phyloP scores from a whole-genome alignment of 1,140 invertebrate species.

The Meteorus sp. region DNA sequence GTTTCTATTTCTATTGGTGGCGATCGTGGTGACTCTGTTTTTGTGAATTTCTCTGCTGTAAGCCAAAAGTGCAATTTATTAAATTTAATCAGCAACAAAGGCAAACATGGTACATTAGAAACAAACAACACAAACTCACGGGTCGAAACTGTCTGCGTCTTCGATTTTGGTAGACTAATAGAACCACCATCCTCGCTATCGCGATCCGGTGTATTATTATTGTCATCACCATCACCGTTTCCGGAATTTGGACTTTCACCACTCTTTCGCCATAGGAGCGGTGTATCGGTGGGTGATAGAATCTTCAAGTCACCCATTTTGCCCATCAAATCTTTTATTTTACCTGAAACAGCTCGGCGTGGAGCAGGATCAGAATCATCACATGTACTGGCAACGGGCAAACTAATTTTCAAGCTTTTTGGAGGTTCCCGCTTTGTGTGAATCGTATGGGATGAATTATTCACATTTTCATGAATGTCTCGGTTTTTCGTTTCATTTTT shows the following conservation, averaged over 20 bases:
- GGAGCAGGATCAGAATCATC: conserved; percentile 30
- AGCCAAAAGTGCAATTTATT: conserved; percentile 8
- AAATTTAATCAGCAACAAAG: background rate
- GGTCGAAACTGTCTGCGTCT: conserved; percentile 4
- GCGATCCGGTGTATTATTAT: conserved; percentile 30
- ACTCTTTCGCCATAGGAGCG: conserved; percentile 42
- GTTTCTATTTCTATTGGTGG: conserved; percentile 41
- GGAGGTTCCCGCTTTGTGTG: conserved; percentile 39
- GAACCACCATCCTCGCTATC: conserved; percentile 41
- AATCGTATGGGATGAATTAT: no score
- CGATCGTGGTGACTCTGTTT: conserved; percentile 25
- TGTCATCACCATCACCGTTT: no score
- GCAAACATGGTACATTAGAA: conserved; percentile 24
- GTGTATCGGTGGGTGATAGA: conserved; percentile 51
- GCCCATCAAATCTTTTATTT: conserved; percentile 52
- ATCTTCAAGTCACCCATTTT: conserved; percentile 54
- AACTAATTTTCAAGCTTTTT: conserved; percentile 39
- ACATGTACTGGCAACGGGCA: conserved; percentile 13
- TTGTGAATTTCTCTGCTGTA: conserved; percentile 33
- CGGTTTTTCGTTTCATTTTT: background rate
- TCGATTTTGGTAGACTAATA: conserved; percentile 24
- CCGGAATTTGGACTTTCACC: conserved; percentile 42
- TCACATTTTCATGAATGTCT: no score
- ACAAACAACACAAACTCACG: conserved; percentile 13
- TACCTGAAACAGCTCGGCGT: conserved; percentile 44